Evolutionary conservation across 2,888 invertebrate species (phyloP).

Genomic region (Coleophora deauratella): DNA sequence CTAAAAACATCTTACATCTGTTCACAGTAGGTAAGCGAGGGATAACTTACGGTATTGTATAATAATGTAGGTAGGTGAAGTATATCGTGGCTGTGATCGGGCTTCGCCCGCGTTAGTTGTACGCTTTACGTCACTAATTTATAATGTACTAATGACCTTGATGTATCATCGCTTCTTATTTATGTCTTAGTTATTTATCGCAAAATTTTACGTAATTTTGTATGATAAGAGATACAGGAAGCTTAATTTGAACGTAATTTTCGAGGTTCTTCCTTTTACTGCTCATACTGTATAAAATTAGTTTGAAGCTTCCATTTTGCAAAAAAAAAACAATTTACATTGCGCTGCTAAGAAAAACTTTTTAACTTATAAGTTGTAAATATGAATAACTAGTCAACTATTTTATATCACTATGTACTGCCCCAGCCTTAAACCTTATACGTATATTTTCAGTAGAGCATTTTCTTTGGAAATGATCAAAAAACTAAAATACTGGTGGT

Average conservation of each 20-base stretch:
- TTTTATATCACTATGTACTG: slow-evolving; percentile 19
- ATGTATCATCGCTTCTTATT: too few species aligned
- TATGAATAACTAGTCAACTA: slow-evolving; percentile 42
- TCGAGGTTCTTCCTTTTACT: not conserved
- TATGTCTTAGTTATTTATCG: too few species aligned
- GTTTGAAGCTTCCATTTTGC: slow-evolving; percentile 15
- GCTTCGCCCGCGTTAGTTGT: slow-evolving; percentile 55
- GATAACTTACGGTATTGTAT: slow-evolving; percentile 28
- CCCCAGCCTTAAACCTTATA: too few species aligned
- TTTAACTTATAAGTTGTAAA: slow-evolving; percentile 35
- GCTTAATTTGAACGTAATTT: too few species aligned
- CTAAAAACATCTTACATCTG: too few species aligned
- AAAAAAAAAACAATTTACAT: slow-evolving; percentile 16
- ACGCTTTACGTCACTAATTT: slow-evolving; percentile 67
- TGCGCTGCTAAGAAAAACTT: too few species aligned
- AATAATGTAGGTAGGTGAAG: too few species aligned
- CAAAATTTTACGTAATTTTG: slow-evolving; percentile 16
- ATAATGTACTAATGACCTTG: slow-evolving; percentile 33
- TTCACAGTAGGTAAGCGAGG: too few species aligned
- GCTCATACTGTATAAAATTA: slow-evolving; percentile 15
- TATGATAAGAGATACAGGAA: slow-evolving; percentile 16
- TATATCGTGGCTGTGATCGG: slow-evolving; percentile 70
- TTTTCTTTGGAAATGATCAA: too few species aligned
- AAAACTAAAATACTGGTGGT: too few species aligned
- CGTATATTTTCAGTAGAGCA: not conserved